These are phyloP conservation scores for Callimico goeldii DNA, from an alignment of 2,797 vertebrate species.

Conservation along the genomic window DNA sequence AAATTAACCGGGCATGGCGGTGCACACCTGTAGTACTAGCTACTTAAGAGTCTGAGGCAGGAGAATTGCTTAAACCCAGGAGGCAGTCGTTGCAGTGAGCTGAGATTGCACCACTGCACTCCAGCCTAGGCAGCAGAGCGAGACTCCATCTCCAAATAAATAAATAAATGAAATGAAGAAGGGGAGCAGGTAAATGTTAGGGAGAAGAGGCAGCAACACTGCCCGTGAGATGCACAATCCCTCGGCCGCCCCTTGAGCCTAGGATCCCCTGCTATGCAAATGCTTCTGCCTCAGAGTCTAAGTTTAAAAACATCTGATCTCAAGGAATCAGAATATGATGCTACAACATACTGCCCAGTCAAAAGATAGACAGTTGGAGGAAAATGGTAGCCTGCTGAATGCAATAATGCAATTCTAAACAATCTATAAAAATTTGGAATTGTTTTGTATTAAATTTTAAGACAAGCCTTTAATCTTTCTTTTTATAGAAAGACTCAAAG, in stretches of 20 bases:
- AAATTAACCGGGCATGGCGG: too few relatives aligned
- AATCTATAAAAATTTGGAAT: background rate
- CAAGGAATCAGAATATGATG: background rate
- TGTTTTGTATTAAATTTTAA: slow-evolving; percentile 25
- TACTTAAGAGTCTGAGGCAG: background rate
- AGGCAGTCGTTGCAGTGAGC: background rate
- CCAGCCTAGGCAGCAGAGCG: background rate
- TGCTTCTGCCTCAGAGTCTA: background rate
- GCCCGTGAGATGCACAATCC: background rate
- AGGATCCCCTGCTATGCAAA: background rate
- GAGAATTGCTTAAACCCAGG: background rate
- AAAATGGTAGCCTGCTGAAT: background rate
- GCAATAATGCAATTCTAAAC: background rate
- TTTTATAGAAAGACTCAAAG: slow-evolving; percentile 4
- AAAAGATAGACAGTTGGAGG: background rate
- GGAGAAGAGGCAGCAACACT: background rate
- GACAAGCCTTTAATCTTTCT: background rate
- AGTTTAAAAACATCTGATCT: background rate
- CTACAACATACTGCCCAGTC: background rate
- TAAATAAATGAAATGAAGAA: background rate
- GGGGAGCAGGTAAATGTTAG: background rate
- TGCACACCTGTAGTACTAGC: background rate
- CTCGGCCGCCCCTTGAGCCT: background rate
- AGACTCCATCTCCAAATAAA: background rate
- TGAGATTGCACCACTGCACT: background rate